Evolutionary conservation across 2,888 invertebrate species (phyloP).

Genomic region (Ethmia dodecea): DNA sequence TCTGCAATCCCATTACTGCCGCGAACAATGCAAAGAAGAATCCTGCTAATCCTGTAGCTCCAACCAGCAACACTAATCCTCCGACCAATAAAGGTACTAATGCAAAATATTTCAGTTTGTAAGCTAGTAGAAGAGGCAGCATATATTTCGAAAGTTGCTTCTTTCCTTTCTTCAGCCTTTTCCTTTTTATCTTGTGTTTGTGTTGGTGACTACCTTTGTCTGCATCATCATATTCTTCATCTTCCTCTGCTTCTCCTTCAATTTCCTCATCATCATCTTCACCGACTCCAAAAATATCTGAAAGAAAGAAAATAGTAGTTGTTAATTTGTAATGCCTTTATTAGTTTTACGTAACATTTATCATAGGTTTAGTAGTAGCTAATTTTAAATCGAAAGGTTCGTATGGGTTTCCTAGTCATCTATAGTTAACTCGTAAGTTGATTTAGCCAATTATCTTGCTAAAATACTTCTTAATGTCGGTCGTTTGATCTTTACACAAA

Average conservation of each 20-base stretch:
- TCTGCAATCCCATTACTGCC: conserved; percentile 86
- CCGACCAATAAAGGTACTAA: conserved; percentile 86
- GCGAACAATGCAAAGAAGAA: conserved; percentile 93
- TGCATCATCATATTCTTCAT: conserved; percentile 36
- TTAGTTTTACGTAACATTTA: too few relatives aligned
- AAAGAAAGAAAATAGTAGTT: conserved; percentile 23
- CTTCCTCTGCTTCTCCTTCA: conserved; percentile 48
- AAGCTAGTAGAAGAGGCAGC: conserved; percentile 86
- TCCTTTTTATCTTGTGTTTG: conserved; percentile 21
- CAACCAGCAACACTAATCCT: conserved; percentile 83
- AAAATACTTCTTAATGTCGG: too few relatives aligned
- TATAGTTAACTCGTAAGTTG: too few relatives aligned
- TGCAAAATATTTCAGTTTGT: conserved; percentile 89
- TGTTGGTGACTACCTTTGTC: conserved; percentile 23
- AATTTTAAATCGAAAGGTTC: too few relatives aligned
- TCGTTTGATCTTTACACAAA: too few relatives aligned
- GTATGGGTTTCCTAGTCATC: too few relatives aligned
- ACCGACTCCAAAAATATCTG: conserved; percentile 61
- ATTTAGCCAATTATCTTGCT: too few relatives aligned
- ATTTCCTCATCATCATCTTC: conserved; percentile 44
- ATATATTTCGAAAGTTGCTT: conserved; percentile 83
- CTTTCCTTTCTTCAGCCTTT: conserved; percentile 71
- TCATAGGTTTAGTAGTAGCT: too few relatives aligned
- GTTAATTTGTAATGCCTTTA: too few relatives aligned
- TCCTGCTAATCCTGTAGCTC: conserved; percentile 88